Evolutionary conservation across 1,140 invertebrate species (phyloP), one percentile per base, ranked within the genome.

Genomic region (Tachypleus tridentatus): DNA sequence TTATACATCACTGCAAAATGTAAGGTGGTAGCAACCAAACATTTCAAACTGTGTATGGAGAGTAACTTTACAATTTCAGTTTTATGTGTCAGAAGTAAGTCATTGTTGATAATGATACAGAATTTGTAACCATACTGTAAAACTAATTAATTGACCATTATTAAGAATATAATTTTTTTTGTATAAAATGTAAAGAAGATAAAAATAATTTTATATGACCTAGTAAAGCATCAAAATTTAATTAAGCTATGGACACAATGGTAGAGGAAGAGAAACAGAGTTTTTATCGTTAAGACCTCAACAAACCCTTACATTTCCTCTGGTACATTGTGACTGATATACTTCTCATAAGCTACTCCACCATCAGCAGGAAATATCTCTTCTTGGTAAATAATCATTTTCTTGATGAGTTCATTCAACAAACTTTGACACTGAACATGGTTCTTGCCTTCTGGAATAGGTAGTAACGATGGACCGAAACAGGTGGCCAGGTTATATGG

Each of bases 401-500:
- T 91, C 78, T 96, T 95, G 70, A 96, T 92, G 51, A 97, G 82
- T 75, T 95, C 92, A 76, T 95, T 96, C 50, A 95, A 89, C 76
- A 91, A 86, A 76, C 92, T 93, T 78, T 96, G 92, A 78, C 89
- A 93, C 70, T 92, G 88, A 29, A 97, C 92, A 79, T 94, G 92
- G 78, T 96, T 92, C 75, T 90, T 91, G 74, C 93, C 91, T 71
- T 94, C 91, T 49, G 93, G 92, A 8, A 97, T 93, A n/a, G 92
- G 91, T 65, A 97, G 86, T 66, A 98, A 81, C 29, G 94, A 97
- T 50, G 94, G 95, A n/a, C 93, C 94, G 75, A 98, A 94, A 78
- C 94, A 98, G 73, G 97, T 95, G 49, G 94, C 93, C 67, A 98
- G 80, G 79, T 98, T 98, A 78, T 94, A 97, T 0, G 93, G 90